Conservation (phyloP, 2,888 invertebrate species). For the Campaea margaritaria region DNA sequence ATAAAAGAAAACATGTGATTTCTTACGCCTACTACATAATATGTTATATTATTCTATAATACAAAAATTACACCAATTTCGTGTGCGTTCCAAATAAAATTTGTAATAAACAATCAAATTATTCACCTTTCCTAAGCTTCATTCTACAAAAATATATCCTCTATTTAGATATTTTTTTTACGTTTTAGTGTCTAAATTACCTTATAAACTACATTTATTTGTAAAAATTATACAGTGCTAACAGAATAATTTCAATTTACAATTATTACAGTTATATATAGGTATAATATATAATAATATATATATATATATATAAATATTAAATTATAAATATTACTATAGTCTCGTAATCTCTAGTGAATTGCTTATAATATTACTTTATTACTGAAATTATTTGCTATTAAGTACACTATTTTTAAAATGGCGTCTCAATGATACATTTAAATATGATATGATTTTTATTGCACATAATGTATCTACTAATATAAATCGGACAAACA, state of each 20-base stretch:
- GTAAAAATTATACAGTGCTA: background rate
- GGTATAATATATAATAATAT: too few relatives aligned
- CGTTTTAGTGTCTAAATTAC: too few relatives aligned
- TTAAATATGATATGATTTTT: conserved; percentile 39
- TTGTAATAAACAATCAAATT: background rate
- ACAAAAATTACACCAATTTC: background rate
- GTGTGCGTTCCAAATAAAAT: conserved; percentile 21
- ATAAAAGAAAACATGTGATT: conserved; percentile 2
- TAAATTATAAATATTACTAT: background rate
- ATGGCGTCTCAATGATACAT: background rate
- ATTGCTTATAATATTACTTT: conserved; percentile 19
- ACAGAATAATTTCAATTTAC: too few relatives aligned
- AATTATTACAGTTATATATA: too few relatives aligned
- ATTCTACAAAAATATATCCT: conserved; percentile 27
- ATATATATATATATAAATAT: background rate
- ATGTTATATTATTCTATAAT: background rate
- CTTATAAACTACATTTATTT: conserved; percentile 1
- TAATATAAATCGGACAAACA: too few relatives aligned
- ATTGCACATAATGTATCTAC: conserved; percentile 30
- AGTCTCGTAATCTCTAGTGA: conserved; percentile 1
- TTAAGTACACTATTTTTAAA: conserved; percentile 1
- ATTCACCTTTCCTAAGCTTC: background rate
- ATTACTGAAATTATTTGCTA: conserved; percentile 7
- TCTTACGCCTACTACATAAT: background rate
- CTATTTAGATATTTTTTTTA: background rate